These are phyloP conservation scores for Diadumene lineata DNA, from an alignment of 92 coral and sea anemone species.

Conservation along the genomic window DNA sequence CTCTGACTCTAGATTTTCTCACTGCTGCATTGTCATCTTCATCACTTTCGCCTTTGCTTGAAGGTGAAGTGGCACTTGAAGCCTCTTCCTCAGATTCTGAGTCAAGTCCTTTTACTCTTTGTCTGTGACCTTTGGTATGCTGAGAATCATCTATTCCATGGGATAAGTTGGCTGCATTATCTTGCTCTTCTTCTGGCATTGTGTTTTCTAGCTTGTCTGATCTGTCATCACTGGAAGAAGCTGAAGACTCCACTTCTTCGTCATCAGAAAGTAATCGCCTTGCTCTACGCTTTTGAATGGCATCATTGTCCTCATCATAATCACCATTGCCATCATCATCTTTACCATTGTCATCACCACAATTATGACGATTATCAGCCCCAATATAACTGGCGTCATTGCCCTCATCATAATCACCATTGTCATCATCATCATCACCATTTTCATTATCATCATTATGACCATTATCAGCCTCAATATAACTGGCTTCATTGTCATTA, in stretches of 20 bases:
- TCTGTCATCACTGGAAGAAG: not conserved
- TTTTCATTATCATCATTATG: slow-evolving; percentile 2
- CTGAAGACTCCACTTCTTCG: not conserved
- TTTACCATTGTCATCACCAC: slow-evolving; percentile 6
- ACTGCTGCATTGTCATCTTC: not conserved
- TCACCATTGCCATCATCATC: not conserved
- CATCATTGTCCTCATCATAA: slow-evolving; percentile 13
- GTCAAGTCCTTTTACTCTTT: not conserved
- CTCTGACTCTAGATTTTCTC: slow-evolving; percentile 4
- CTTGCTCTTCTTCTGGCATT: not conserved
- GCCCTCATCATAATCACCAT: not conserved
- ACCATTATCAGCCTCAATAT: not conserved
- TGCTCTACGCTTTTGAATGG: slow-evolving; percentile 9
- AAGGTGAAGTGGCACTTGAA: not conserved
- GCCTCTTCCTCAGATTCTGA: not conserved
- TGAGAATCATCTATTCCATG: not conserved
- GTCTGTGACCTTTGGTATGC: slow-evolving; percentile 11
- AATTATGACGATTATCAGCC: not conserved
- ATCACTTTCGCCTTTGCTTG: not conserved
- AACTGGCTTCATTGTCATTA: not conserved
- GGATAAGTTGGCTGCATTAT: not conserved
- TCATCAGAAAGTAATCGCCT: slow-evolving; percentile 14
- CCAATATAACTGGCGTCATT: not conserved
- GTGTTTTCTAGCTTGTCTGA: not conserved
- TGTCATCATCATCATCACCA: slow-evolving; percentile 9